Evolutionary conservation across 2,797 vertebrate genomes (phyloP).

Genomic region (Gymnothorax reevesii): DNA sequence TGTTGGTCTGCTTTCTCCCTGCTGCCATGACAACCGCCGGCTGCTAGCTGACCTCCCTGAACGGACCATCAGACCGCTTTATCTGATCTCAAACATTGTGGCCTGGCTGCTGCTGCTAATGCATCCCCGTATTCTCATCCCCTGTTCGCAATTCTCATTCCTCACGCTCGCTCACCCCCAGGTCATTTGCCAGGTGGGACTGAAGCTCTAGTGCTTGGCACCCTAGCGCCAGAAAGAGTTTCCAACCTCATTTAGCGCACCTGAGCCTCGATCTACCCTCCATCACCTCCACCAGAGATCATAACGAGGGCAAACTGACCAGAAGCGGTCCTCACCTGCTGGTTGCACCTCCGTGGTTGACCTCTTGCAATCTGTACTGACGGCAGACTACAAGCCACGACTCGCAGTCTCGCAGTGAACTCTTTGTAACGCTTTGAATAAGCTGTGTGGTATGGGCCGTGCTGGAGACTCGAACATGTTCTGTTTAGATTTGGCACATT

Average conservation of each 20-base stretch:
- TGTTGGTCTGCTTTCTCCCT: too few relatives aligned
- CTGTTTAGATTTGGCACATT: neutral
- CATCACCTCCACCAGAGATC: neutral
- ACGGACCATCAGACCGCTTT: neutral
- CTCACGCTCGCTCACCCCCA: neutral
- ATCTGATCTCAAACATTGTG: neutral
- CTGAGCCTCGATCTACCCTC: neutral
- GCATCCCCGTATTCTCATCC: neutral
- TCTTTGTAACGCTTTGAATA: neutral
- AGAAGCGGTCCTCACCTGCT: conserved; percentile 2
- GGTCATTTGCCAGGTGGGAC: neutral
- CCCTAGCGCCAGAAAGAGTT: neutral
- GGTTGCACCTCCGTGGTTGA: neutral
- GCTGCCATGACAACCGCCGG: neutral
- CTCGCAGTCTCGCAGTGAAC: neutral
- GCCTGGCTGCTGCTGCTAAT: neutral
- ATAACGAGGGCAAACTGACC: neutral
- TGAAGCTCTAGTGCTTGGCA: neutral
- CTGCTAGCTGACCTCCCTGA: neutral
- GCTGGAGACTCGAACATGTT: neutral
- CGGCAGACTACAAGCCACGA: neutral
- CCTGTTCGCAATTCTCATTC: neutral
- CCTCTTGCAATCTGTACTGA: neutral
- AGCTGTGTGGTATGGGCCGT: neutral
- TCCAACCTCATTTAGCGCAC: neutral